Percentiles rank a stretch among this genome's conserved stretches.
Conservation (phyloP, 2,113 vertebrate species). For the Sander vitreus region DNA sequence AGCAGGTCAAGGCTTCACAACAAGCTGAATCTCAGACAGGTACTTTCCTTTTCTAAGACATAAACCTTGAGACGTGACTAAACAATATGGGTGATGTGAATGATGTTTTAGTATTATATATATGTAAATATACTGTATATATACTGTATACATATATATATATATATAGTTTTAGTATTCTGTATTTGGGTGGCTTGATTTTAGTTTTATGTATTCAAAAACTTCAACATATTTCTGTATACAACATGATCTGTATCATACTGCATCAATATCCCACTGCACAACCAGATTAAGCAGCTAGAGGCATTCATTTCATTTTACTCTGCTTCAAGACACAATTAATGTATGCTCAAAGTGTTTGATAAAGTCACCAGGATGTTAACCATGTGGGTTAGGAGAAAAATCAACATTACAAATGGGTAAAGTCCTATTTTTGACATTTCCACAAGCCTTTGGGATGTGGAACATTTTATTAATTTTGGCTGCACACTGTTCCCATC, state of each 20-base stretch:
- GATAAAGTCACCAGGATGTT: slow-evolving; percentile 37
- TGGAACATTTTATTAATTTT: too few species aligned
- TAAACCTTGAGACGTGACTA: too few species aligned
- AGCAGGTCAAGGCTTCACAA: not conserved
- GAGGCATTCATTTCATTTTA: too few species aligned
- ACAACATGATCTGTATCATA: not conserved
- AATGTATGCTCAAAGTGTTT: too few species aligned
- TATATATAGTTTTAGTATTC: too few species aligned
- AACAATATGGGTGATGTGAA: not conserved
- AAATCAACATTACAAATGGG: slow-evolving; percentile 37
- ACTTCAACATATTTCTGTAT: not conserved
- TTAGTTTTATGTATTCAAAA: not conserved
- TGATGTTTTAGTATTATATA: not conserved
- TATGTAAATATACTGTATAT: too few species aligned
- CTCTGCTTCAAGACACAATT: too few species aligned
- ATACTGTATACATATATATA: too few species aligned
- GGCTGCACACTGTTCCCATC: too few species aligned
- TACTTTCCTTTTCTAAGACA: not conserved
- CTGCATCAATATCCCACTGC: not conserved
- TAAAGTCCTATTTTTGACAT: slow-evolving; percentile 37
- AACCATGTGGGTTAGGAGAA: slow-evolving; percentile 13
- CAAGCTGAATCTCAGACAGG: not conserved
- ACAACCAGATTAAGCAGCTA: slow-evolving; percentile 6
- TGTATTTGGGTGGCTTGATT: not conserved
- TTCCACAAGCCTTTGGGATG: too few species aligned